A percentile compares a stretch with the other conserved stretches of the same genome.
Evolutionary conservation across 2,113 vertebrate species (phyloP).

Genomic region (Scophthalmus maximus): DNA sequence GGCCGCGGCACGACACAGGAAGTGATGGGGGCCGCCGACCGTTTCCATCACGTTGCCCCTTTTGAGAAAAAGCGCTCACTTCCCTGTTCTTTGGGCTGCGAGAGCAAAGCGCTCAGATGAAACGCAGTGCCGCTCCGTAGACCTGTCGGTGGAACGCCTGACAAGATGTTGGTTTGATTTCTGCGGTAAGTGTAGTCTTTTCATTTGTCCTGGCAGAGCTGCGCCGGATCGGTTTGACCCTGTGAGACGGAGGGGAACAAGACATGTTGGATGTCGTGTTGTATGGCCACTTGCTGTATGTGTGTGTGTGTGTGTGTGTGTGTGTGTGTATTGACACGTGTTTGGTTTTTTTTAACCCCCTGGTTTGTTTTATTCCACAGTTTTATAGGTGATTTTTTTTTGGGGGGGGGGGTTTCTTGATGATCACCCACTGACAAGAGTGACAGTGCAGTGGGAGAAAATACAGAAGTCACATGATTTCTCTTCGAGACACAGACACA

Average conservation of each 20-base stretch:
- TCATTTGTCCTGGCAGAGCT: constrained; percentile 20
- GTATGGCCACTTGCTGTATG: background rate
- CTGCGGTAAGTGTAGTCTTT: constrained; percentile 68
- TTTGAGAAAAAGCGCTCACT: constrained; percentile 53
- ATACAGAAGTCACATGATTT: constrained; percentile 57
- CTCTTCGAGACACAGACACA: constrained; percentile 11
- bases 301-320: no score
- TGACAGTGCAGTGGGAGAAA: no score
- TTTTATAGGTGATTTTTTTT: no score
- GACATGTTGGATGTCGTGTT: constrained; percentile 4
- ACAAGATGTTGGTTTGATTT: constrained; percentile 66
- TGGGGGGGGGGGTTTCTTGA: no score
- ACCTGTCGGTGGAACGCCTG: constrained; percentile 28
- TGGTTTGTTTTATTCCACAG: background rate
- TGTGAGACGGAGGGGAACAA: background rate
- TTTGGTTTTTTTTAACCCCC: background rate
- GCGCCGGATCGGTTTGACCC: constrained; percentile 33
- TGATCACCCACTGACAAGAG: no score
- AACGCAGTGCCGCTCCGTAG: constrained; percentile 53
- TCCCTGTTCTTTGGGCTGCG: constrained; percentile 66
- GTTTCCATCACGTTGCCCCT: constrained; percentile 27
- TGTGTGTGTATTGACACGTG: background rate
- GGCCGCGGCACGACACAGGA: constrained; percentile 69
- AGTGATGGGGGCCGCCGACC: constrained; percentile 73
- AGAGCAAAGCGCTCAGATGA: constrained; percentile 33